These are phyloP conservation scores for Acromyrmex echinatior DNA, from an alignment of 1,140 invertebrate species.

Conservation along the genomic window DNA sequence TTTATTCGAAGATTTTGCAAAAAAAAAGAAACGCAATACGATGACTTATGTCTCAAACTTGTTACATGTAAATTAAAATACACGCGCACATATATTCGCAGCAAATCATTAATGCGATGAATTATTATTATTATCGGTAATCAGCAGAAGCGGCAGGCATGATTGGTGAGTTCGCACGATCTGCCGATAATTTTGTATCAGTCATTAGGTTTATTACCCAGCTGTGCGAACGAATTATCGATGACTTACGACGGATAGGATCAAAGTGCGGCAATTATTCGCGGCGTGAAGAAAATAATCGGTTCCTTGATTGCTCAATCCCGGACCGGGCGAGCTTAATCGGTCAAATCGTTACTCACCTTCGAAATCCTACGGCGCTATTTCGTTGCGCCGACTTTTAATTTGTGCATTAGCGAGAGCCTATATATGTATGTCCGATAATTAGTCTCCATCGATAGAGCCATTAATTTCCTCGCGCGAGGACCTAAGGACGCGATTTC, in stretches of 20 bases:
- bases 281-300: slow-evolving; percentile 69
- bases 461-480: slow-evolving; percentile 76
- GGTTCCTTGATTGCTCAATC: slow-evolving; percentile 81
- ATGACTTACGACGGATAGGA: slow-evolving; percentile 71
- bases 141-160: slow-evolving; percentile 37
- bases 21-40: not conserved
- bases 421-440: slow-evolving; percentile 64
- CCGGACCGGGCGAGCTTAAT: slow-evolving; percentile 64
- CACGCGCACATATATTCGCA: not conserved
- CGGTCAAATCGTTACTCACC: slow-evolving; percentile 79
- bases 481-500: slow-evolving; percentile 68
- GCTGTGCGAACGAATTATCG: slow-evolving; percentile 67
- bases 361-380: slow-evolving; percentile 66
- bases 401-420: slow-evolving; percentile 77
- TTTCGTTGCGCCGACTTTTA: slow-evolving; percentile 72
- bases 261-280: slow-evolving; percentile 76
- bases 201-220: slow-evolving; percentile 72
- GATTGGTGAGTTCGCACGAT: slow-evolving; percentile 69
- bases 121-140: slow-evolving; percentile 75
- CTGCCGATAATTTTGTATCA: slow-evolving; percentile 74
- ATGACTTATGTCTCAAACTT: not conserved
- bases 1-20: slow-evolving; percentile 27
- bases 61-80: slow-evolving; percentile 50
- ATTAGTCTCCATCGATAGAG: slow-evolving; percentile 77
- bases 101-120: slow-evolving; percentile 57